Evolutionary conservation across 1,140 invertebrate genomes (phyloP).

Genomic region (Drosophila nigrodunni): DNA sequence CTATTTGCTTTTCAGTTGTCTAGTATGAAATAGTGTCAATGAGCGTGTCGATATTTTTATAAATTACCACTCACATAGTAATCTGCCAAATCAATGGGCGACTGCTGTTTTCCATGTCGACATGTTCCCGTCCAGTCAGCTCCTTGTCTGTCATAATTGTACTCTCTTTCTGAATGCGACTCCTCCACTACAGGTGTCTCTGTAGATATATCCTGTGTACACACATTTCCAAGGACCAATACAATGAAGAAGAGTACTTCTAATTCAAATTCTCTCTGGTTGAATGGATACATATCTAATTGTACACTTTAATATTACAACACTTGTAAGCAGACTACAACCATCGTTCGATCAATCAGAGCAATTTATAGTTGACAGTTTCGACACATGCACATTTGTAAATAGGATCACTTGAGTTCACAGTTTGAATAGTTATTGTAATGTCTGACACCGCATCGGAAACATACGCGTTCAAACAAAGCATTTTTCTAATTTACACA

Average conservation of each 20-base stretch:
- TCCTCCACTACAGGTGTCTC: too few relatives aligned
- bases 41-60: conserved; percentile 47
- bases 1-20: conserved; percentile 15
- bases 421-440: conserved; percentile 64
- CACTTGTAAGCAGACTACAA: neutral
- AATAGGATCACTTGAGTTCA: neutral
- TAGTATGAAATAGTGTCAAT: conserved; percentile 50
- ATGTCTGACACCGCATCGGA: neutral
- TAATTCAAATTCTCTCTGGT: neutral
- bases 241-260: too few relatives aligned
- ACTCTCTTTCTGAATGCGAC: conserved; percentile 34
- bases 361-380: neutral
- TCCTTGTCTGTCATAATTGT: conserved; percentile 71
- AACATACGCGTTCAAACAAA: too few relatives aligned
- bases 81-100: conserved; percentile 49
- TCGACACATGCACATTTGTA: neutral
- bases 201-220: too few relatives aligned
- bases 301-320: neutral
- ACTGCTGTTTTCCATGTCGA: conserved; percentile 39
- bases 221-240: too few relatives aligned
- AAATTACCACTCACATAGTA: conserved; percentile 43
- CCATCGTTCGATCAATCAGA: neutral
- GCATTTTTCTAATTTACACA: too few relatives aligned
- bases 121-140: conserved; percentile 63
- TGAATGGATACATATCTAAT: neutral